Base-by-base conservation (phyloP, 2,888 invertebrate species). In the Nezara viridula region DNA sequence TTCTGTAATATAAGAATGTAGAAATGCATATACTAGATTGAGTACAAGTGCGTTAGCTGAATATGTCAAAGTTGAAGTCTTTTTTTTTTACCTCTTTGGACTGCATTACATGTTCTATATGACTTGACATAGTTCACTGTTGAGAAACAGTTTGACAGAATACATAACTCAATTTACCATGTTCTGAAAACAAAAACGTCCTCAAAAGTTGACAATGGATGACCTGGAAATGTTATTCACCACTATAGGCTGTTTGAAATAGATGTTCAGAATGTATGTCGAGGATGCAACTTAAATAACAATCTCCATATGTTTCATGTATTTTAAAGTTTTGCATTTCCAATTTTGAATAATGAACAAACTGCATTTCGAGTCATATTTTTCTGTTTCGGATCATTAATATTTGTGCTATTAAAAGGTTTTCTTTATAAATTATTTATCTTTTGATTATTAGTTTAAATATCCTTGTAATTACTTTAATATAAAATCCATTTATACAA, bases 271-370 rank as follows among this genome's bases (percentile, higher is more conserved):
- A 73, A 73, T 73, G 66, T 73, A 73, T 73, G 66, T 37, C 66
- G 66, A 37, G 66, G 66, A 21, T 60, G 66, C 7, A 73, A 73
- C 66, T 32, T 73, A 73, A 73, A 73, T 73, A 73, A 73, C 66
- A 37, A 73, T 73, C 37, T 32, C 4, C 32, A 66, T 32, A 7
- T 19, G 32, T 19, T 21, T 73, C 66, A 37, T 37, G 21, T 19
- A 73, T 73, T 27, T 73, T 73, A 37, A 37, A 21, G 6, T 37
- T 19, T 32, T 19, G 1, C 7, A 7, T 37, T 73, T 37, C 6
- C 2, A 27, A 3, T 60, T 60, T 27, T 27, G n/a, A 10, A 60
- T 14, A 14, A 5, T 7, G 2, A n/a, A 55, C n/a, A 10, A n/a
- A 55, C 1, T 55, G 7, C 2, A 55, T 55, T 55, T n/a, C 10